Evolutionary conservation across 2,797 vertebrate species (phyloP).

Genomic region (Phylloscopus collybita): DNA sequence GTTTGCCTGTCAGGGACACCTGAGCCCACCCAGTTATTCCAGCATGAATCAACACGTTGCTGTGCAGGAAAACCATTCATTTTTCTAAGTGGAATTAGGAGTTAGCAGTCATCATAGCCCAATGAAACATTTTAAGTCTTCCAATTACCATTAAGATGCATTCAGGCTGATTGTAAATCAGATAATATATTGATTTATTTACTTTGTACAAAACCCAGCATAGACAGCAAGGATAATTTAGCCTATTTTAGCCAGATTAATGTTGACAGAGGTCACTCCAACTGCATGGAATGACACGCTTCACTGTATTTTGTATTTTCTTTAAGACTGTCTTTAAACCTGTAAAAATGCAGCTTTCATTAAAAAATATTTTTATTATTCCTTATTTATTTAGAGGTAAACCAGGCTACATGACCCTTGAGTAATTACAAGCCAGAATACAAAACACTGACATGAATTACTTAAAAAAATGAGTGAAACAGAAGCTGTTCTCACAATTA

Average conservation of each 20-base stretch:
- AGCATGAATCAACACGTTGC: accelerated
- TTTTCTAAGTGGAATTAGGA: neutral
- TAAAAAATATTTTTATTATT: neutral
- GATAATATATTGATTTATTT: neutral
- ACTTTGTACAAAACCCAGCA: neutral
- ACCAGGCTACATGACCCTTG: neutral
- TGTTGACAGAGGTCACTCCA: neutral
- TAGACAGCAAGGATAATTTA: neutral
- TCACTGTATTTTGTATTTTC: neutral
- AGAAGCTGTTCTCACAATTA: neutral
- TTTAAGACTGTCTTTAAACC: neutral
- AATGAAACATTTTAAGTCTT: neutral
- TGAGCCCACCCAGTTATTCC: neutral
- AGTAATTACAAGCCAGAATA: neutral
- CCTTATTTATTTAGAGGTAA: neutral
- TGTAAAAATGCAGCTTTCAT: neutral
- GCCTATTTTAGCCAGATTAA: neutral
- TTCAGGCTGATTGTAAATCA: neutral
- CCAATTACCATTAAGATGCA: neutral
- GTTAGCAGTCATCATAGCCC: neutral
- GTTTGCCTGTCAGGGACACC: neutral
- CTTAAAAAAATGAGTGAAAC: neutral
- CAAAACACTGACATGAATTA: neutral
- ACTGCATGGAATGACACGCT: neutral
- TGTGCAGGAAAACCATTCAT: neutral